Conservation (phyloP, 1,140 invertebrate genomes). For the Drosophila hydei region DNA sequence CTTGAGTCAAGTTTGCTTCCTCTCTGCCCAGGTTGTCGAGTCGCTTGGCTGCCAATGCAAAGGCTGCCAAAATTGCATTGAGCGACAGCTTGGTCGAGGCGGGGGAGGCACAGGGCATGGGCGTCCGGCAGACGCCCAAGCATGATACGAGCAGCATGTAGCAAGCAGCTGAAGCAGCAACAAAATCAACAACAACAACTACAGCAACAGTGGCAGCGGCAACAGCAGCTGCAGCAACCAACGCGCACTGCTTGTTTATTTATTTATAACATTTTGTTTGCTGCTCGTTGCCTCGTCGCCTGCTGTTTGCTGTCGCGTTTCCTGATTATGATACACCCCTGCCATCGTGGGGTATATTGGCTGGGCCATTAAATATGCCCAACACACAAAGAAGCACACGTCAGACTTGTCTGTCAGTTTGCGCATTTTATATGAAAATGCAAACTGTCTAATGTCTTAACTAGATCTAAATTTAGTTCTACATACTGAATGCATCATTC, state of each 20-base stretch:
- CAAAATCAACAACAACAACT: neutral
- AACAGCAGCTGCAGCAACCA: constrained; percentile 9
- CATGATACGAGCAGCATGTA: constrained; percentile 30
- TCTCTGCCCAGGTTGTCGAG: constrained; percentile 46
- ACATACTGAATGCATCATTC: too few relatives aligned
- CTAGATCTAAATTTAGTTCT: neutral
- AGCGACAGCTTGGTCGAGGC: constrained; percentile 9
- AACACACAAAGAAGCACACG: constrained; percentile 4
- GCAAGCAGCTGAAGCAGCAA: constrained; percentile 9
- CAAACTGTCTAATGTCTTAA: neutral
- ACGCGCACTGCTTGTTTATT: constrained; percentile 52
- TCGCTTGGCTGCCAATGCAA: constrained; percentile 58
- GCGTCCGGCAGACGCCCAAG: constrained; percentile 16
- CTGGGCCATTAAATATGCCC: constrained; percentile 32
- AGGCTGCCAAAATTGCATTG: constrained; percentile 59
- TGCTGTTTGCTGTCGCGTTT: constrained; percentile 49
- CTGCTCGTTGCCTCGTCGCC: constrained; percentile 37
- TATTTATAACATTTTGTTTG: constrained; percentile 80
- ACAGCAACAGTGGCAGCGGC: neutral
- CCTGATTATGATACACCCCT: constrained; percentile 56
- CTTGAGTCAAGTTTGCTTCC: constrained; percentile 80
- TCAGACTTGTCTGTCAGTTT: constrained; percentile 22
- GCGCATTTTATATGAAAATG: constrained; percentile 8
- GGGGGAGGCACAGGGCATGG: neutral
- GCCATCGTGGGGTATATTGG: constrained; percentile 32